Base-by-base conservation (phyloP, 92 coral and sea anemone genomes). In the Micromussa lordhowensis region DNA sequence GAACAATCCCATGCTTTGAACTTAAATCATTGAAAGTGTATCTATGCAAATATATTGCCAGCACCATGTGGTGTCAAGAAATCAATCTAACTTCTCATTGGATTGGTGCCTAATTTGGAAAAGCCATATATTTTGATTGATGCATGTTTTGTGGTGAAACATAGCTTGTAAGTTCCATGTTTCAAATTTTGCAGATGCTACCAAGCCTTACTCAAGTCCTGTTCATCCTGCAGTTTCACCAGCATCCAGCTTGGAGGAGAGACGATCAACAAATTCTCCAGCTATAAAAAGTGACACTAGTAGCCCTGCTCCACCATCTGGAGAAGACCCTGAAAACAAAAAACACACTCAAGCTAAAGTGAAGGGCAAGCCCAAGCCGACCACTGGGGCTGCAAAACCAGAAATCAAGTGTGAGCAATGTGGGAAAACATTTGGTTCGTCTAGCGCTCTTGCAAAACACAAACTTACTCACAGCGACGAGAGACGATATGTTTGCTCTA, bases 371-470 rank as follows among this genome's bases (percentile, higher is more conserved):
- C 91, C 94, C 44, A 92, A 89, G 83, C 96, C 93, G 18, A 44
- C 75, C 35, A 69, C 92, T 73, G 96, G 96, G 21, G 77, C 92
- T 15, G 35, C 88, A 26, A 93, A 91, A 84, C 94, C 98, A 30
- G 98, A 95, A 80, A 95, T 95, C 28, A 93, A 96, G 54, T 97
- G 99, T 82, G 96, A 91, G 40, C 98, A 97, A 72, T 97, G 99
- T 93, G 94, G 96, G 40, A 97, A 97, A 83, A 88, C 90, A 7
- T 97, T 96, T 94, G 98, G 97, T 29, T 96, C 98, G 6, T 97
- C 99, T 24, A 97, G 99, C 84, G 99, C 99, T 14, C 92, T 97
- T 70, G 99, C 99, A 66, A 97, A 97, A 81, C 99, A 97, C 93
- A 97, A 97, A 81, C 89, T 96, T 22, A 97, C 99, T 30, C 99